phyloP scores from a whole-genome alignment of 2,888 invertebrate genomes.

The Epirrhoe alternata region DNA sequence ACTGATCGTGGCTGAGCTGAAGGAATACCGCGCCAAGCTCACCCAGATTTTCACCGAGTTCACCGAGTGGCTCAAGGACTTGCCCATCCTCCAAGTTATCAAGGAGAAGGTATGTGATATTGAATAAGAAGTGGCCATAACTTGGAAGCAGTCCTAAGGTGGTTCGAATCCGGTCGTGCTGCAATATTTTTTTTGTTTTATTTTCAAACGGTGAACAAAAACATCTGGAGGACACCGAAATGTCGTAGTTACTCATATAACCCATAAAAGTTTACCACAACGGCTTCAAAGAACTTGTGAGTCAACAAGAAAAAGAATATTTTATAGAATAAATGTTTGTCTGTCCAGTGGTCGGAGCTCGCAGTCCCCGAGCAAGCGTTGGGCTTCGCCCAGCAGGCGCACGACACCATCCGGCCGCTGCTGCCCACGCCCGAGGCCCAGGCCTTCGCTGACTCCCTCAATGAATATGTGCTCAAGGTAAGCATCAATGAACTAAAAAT shows the following conservation, averaged over 20 bases:
- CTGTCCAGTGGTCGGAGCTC: constrained; percentile 67
- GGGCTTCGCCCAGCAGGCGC: constrained; percentile 81
- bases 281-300: too few relatives aligned
- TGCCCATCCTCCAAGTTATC: constrained; percentile 66
- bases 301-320: too few relatives aligned
- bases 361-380: constrained; percentile 86
- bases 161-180: too few relatives aligned
- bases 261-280: too few relatives aligned
- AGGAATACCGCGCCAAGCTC: constrained; percentile 71
- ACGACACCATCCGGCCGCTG: constrained; percentile 82
- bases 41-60: constrained; percentile 63
- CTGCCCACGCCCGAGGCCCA: constrained; percentile 87
- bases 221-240: too few relatives aligned
- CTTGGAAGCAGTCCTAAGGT: too few relatives aligned
- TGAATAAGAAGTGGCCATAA: too few relatives aligned
- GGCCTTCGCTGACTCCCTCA: constrained; percentile 85
- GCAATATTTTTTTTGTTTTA: too few relatives aligned
- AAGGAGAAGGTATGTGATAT: constrained; percentile 67
- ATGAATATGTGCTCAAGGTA: constrained; percentile 87
- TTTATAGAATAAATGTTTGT: constrained; percentile 6
- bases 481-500: not conserved
- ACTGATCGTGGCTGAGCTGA: constrained; percentile 68
- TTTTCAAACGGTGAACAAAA: too few relatives aligned
- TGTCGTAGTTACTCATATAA: too few relatives aligned
- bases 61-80: constrained; percentile 69